Evolutionary conservation across 2,797 vertebrate genomes (phyloP), one percentile per base, ranked within the genome.

Genomic region (Malacoraja senta): DNA sequence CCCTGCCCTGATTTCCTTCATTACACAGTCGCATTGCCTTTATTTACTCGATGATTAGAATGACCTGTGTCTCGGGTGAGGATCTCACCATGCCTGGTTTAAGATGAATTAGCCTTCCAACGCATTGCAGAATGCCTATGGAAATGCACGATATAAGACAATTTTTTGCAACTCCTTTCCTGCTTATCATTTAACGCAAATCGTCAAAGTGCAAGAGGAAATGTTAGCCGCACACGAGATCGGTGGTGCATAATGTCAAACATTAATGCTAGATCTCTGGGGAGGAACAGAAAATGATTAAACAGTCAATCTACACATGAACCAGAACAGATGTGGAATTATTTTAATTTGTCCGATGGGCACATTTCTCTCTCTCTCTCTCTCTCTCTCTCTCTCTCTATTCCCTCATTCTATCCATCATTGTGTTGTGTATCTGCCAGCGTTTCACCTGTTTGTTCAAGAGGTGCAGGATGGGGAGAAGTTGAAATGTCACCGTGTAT

Each of bases 231-330:
- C 44, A 15, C 68, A 74, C 71, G 38, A 92, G 72, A 92, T 92
- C 71, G 76, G 38, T 19, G 71, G 26, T 29, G 90, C 90, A 92
- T 76, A 92, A 92, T 92, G 90, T 76, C 90, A 92, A 76, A 53
- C 90, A 92, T 74, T 92, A 92, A 92, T 92, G 38, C 71, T 71
- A 92, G 71, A 15, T 92, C 90, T 92, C 90, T 17, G 90, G 90
- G 71, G 90, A 92, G 21, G n/a, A 29, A 92, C 71, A 92, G 90
- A 21, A 26, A 92, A 92, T 92, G 90, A 92, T 92, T 92, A 92
- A 92, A 92, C 90, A 92, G 90, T 92, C 71, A 92, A 76, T 92
- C 90, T 76, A n/a, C n/a, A 38, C 38, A 26, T 38, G 44, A 92
- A 92, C 71, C 26, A 76, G 71, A 76, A 21, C 71, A 92, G 38